These are phyloP conservation scores for Latrodectus hesperus DNA, from an alignment of 2,888 invertebrate genomes.

Conservation along the genomic window DNA sequence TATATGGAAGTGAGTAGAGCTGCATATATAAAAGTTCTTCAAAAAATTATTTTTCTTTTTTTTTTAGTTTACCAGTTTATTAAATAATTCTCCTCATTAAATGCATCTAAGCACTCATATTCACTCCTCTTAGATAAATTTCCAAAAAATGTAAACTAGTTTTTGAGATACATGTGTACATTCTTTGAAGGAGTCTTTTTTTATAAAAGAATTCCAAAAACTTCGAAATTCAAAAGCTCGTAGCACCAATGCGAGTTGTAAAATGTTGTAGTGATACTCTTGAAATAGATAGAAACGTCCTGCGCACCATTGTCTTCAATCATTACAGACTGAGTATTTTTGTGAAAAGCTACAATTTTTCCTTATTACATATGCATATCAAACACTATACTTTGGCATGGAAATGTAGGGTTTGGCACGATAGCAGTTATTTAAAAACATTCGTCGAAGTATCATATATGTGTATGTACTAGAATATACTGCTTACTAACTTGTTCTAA, in stretches of 20 bases:
- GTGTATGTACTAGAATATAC: neutral
- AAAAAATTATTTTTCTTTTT: neutral
- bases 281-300: neutral
- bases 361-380: conserved; percentile 28
- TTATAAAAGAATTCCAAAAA: conserved; percentile 57
- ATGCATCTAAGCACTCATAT: neutral
- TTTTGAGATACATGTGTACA: neutral
- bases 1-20: conserved; percentile 46
- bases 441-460: neutral
- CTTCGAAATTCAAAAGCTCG: conserved; percentile 60
- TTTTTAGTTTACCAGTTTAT: neutral
- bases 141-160: conserved; percentile 16
- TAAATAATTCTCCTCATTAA: neutral
- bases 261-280: neutral
- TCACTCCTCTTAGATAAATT: neutral
- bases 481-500: neutral
- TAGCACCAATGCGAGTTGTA: conserved; percentile 64
- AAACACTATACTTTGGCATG: conserved; percentile 61
- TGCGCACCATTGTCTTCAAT: conserved; percentile 20
- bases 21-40: conserved; percentile 23
- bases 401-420: conserved; percentile 44
- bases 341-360: conserved; percentile 32
- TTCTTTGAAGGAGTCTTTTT: neutral
- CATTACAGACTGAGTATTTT: conserved; percentile 9
- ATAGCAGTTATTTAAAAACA: conserved; percentile 33